These are phyloP conservation scores for Fistularia tabacaria DNA, from an alignment of 2,797 vertebrate species.

Conservation along the genomic window DNA sequence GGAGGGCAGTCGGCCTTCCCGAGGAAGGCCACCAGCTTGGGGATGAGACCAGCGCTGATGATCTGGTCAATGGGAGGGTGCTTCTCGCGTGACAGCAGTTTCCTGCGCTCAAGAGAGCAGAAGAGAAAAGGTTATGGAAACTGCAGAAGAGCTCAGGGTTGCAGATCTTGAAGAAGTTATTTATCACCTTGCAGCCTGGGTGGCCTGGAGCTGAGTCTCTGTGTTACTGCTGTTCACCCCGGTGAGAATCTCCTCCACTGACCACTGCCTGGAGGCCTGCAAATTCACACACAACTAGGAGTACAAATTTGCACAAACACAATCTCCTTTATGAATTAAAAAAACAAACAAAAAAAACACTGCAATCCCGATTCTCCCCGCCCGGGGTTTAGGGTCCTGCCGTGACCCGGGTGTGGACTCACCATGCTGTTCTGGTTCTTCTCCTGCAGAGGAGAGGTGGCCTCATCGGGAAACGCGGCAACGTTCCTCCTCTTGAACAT, in stretches of 20 bases:
- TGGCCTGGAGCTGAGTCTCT: slow-evolving; percentile 89
- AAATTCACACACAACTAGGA: neutral
- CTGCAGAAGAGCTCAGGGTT: too few species aligned
- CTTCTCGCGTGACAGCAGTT: slow-evolving; percentile 92
- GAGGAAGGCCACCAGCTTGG: slow-evolving; percentile 88
- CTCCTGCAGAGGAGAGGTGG: slow-evolving; percentile 91
- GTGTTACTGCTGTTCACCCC: slow-evolving; percentile 78
- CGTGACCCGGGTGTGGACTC: too few species aligned
- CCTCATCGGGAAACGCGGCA: slow-evolving; percentile 82
- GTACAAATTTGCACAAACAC: neutral
- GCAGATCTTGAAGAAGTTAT: neutral
- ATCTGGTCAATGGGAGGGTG: slow-evolving; percentile 93
- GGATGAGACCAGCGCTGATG: slow-evolving; percentile 88
- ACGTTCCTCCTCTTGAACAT: slow-evolving; percentile 96
- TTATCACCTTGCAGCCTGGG: slow-evolving; percentile 91
- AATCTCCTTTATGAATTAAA: neutral
- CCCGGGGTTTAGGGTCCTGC: too few species aligned
- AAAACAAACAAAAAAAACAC: neutral
- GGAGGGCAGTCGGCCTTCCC: slow-evolving; percentile 78
- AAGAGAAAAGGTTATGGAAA: neutral
- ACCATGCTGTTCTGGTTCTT: slow-evolving; percentile 86
- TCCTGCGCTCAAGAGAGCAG: slow-evolving; percentile 67
- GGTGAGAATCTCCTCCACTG: slow-evolving; percentile 88
- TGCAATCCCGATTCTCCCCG: too few species aligned
- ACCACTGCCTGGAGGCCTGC: slow-evolving; percentile 83